Evolutionary conservation across 2,888 invertebrate species (phyloP).

Genomic region (Nephrotoma flavescens): DNA sequence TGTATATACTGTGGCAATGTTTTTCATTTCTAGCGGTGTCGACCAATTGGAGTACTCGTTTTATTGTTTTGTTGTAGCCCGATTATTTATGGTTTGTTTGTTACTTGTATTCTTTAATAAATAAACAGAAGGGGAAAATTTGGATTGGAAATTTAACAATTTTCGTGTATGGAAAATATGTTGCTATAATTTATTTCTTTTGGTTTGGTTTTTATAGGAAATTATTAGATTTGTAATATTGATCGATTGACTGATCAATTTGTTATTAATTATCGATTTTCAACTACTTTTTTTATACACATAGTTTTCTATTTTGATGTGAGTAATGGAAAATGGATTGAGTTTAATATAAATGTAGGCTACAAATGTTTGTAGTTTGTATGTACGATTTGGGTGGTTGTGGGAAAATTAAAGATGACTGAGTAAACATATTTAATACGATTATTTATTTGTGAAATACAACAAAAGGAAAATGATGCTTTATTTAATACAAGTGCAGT

Average conservation of each 20-base stretch:
- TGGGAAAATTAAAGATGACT: neutral
- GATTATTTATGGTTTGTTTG: neutral
- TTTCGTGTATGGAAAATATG: neutral
- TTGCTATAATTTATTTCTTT: neutral
- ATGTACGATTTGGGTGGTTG: neutral
- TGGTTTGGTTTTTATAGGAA: neutral
- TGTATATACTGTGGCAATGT: neutral
- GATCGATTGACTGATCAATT: neutral
- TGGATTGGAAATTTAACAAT: neutral
- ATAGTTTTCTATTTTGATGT: neutral
- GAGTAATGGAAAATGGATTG: neutral
- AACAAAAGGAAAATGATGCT: neutral
- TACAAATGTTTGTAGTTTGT: too few relatives aligned
- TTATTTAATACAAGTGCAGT: neutral
- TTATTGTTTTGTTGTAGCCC: neutral
- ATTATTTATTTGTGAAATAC: neutral
- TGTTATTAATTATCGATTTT: neutral
- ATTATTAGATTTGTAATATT: neutral
- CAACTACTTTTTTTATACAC: neutral
- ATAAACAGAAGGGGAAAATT: neutral
- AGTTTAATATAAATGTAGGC: neutral
- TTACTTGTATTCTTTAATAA: neutral
- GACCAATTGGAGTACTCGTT: neutral
- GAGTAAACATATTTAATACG: neutral
- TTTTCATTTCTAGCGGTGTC: neutral